Percentiles rank a stretch among this genome's conserved stretches.
phyloP scores from a whole-genome alignment of 2,888 invertebrate species.

The Patella depressa region DNA sequence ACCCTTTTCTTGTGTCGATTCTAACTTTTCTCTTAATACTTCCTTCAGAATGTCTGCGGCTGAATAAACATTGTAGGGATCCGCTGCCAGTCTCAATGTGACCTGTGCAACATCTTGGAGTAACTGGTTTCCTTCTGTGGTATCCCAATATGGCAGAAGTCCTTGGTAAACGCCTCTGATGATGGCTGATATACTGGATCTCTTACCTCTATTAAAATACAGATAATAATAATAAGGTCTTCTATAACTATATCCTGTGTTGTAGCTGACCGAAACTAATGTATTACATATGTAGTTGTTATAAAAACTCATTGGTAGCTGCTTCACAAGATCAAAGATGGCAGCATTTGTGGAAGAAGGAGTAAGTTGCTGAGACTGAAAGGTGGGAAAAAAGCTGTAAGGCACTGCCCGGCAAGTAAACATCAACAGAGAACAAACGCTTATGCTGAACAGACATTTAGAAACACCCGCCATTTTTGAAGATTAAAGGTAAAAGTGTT shows the following conservation, averaged over 20 bases:
- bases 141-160: not conserved
- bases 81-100: not conserved
- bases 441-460: too few species aligned
- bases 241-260: not conserved
- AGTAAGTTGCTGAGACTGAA: too few species aligned
- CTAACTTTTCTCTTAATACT: not conserved
- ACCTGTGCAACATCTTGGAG: not conserved
- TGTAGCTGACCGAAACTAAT: not conserved
- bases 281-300: slow-evolving; percentile 20
- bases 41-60: not conserved
- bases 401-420: too few species aligned
- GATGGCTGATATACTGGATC: not conserved
- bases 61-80: not conserved
- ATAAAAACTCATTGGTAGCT: slow-evolving; percentile 15
- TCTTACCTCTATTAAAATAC: not conserved
- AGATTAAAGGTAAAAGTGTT: too few species aligned
- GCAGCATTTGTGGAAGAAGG: too few species aligned
- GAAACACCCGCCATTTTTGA: too few species aligned
- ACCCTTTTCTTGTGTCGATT: not conserved
- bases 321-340: not conserved
- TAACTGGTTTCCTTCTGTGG: not conserved
- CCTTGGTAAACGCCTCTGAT: not conserved
- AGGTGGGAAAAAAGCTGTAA: too few species aligned
- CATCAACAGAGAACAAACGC: too few species aligned
- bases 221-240: not conserved